phyloP scores from a whole-genome alignment of 2,888 invertebrate species.

The Pharmacophagus antenor region DNA sequence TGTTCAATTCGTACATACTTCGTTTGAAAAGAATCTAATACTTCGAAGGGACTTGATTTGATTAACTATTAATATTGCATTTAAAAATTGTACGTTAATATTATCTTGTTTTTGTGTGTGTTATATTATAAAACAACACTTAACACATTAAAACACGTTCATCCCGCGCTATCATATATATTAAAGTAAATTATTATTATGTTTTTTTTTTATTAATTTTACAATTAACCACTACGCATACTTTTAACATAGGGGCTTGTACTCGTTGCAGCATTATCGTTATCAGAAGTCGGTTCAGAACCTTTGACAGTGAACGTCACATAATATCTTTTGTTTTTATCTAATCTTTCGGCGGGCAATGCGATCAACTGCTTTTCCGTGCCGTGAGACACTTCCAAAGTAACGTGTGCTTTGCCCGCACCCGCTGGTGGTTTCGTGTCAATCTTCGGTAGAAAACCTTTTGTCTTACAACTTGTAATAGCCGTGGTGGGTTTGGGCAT shows the following conservation, averaged over 20 bases:
- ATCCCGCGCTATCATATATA: too few species aligned
- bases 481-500: conserved; percentile 86
- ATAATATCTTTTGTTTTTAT: conserved; percentile 94
- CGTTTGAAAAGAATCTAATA: too few species aligned
- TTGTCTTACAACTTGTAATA: conserved; percentile 64
- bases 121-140: too few species aligned
- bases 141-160: too few species aligned
- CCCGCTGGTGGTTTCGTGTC: conserved; percentile 66
- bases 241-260: conserved; percentile 68
- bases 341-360: conserved; percentile 91
- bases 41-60: too few species aligned
- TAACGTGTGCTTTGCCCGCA: conserved; percentile 79
- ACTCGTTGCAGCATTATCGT: conserved; percentile 66
- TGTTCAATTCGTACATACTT: too few species aligned
- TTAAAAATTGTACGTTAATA: too few species aligned
- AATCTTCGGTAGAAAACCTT: conserved; percentile 86
- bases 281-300: conserved; percentile 80
- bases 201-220: background rate
- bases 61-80: too few species aligned
- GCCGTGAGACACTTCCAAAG: conserved; percentile 91
- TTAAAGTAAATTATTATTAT: too few species aligned
- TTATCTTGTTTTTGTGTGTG: too few species aligned
- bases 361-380: conserved; percentile 92
- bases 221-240: conserved; percentile 56
- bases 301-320: conserved; percentile 96